phyloP scores from a whole-genome alignment of 1,140 invertebrate species.

The Pinna nobilis region DNA sequence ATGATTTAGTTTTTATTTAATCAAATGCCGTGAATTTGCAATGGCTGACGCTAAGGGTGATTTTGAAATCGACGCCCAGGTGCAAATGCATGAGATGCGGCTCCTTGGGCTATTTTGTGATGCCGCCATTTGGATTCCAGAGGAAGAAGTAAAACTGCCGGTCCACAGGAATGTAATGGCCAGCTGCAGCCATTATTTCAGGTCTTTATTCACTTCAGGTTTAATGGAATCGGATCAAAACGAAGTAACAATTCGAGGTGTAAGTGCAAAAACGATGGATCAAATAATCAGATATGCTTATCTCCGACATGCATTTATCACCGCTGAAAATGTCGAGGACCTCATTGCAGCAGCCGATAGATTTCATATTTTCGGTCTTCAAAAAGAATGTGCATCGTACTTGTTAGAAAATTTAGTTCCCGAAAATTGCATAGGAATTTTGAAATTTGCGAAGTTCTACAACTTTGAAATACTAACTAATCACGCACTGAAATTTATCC shows the following conservation, averaged over 20 bases:
- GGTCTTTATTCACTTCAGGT: constrained; percentile 88
- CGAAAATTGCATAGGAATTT: constrained; percentile 86
- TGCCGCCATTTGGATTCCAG: constrained; percentile 82
- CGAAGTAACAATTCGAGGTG: constrained; percentile 84
- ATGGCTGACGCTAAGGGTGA: background rate
- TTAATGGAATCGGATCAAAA: constrained; percentile 79
- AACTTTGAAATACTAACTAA: constrained; percentile 82
- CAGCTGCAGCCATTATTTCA: constrained; percentile 90
- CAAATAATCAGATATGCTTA: constrained; percentile 88
- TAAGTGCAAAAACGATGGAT: constrained; percentile 83
- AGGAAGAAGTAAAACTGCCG: constrained; percentile 83
- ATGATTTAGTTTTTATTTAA: constrained; percentile 1
- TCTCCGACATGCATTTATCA: constrained; percentile 83
- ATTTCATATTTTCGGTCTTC: constrained; percentile 85
- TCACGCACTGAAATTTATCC: constrained; percentile 78
- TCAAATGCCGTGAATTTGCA: background rate
- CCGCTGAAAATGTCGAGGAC: constrained; percentile 84
- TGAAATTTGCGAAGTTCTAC: constrained; percentile 85
- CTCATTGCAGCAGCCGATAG: constrained; percentile 83
- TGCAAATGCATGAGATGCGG: constrained; percentile 82
- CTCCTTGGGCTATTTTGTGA: constrained; percentile 88
- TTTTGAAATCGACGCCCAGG: constrained; percentile 37
- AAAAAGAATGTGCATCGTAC: constrained; percentile 85
- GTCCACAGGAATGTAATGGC: constrained; percentile 90
- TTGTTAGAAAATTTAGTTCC: constrained; percentile 80